Evolutionary conservation across 2,888 invertebrate genomes (phyloP).

Genomic region (Pyrrhosoma nymphula): DNA sequence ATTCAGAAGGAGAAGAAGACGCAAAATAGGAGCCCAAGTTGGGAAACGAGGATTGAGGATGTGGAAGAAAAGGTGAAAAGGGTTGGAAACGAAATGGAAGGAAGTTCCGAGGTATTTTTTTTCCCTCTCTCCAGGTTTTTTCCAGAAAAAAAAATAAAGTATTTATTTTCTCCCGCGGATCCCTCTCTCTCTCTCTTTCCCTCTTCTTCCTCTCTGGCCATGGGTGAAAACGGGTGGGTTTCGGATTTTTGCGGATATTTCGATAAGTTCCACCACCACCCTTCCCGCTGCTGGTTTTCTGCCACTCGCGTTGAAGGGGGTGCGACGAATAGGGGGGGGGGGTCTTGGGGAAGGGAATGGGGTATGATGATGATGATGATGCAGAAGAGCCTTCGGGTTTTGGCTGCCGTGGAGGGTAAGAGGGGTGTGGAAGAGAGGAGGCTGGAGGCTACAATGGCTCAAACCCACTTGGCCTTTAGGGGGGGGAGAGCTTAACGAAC

Average conservation of each 20-base stretch:
- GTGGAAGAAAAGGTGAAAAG: background rate
- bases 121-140: background rate
- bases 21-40: background rate
- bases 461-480: constrained; percentile 61
- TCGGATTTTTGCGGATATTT: background rate
- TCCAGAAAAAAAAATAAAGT: background rate
- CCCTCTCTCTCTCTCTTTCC: background rate
- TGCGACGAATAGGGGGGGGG: background rate
- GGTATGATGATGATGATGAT: constrained; percentile 16
- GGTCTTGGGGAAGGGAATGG: background rate
- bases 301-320: constrained; percentile 3
- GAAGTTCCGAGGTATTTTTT: background rate
- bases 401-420: background rate
- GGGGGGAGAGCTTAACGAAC: constrained; percentile 57
- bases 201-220: background rate
- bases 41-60: background rate
- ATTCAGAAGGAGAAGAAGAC: background rate
- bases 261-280: background rate
- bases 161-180: background rate
- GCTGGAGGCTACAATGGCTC: constrained; percentile 45
- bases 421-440: background rate
- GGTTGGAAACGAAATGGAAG: constrained; percentile 28
- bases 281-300: background rate
- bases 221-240: background rate
- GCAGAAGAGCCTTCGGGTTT: constrained; percentile 41